Conservation (phyloP, 2,888 invertebrate genomes). For the Mystacides longicornis region DNA sequence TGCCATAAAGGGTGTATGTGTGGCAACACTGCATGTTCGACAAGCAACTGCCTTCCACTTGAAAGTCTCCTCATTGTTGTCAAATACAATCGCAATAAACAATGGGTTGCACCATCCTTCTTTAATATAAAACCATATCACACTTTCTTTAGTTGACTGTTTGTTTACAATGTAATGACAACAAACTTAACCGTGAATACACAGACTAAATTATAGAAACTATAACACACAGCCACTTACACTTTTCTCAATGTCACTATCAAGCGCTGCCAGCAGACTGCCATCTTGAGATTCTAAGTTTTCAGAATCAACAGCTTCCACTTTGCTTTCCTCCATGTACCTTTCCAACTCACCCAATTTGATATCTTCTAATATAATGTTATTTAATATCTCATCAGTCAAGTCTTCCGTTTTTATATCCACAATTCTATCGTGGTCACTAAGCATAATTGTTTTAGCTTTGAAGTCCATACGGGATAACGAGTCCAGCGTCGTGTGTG, state of each 20-base stretch:
- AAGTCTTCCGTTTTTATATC: constrained; percentile 12
- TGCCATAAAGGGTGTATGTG: too few relatives aligned
- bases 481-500: constrained; percentile 15
- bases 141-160: too few relatives aligned
- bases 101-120: too few relatives aligned
- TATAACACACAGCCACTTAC: too few relatives aligned
- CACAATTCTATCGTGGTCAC: constrained; percentile 17
- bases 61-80: too few relatives aligned
- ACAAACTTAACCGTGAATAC: too few relatives aligned
- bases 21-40: too few relatives aligned
- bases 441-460: constrained; percentile 13
- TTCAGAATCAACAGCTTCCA: constrained; percentile 10
- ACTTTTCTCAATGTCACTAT: constrained; percentile 15
- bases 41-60: too few relatives aligned
- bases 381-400: constrained; percentile 13
- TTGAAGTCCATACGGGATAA: constrained; percentile 13
- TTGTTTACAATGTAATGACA: too few relatives aligned
- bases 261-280: not conserved
- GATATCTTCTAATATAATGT: constrained; percentile 20
- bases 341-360: constrained; percentile 14
- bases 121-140: too few relatives aligned
- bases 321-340: constrained; percentile 17
- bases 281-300: constrained; percentile 6
- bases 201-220: too few relatives aligned
- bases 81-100: too few relatives aligned